Conservation (phyloP, 2,888 invertebrate species). For the Drosophila leonis region DNA sequence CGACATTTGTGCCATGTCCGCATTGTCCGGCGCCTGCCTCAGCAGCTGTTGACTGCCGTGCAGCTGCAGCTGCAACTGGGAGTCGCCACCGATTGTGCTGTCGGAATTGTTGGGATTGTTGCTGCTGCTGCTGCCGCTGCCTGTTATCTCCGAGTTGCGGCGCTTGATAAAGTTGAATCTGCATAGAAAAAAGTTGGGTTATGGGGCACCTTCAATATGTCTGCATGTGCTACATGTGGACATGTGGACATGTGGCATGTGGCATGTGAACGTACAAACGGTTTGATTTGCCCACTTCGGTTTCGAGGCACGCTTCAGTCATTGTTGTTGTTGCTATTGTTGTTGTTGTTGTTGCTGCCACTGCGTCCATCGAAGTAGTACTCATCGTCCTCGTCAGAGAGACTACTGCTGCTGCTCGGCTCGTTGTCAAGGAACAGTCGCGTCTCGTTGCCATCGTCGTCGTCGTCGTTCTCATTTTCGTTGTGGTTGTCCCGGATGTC, state of each 20-base stretch:
- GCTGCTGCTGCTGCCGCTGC: constrained; percentile 71
- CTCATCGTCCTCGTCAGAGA: constrained; percentile 84
- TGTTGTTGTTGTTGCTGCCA: constrained; percentile 55
- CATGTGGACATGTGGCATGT: no score
- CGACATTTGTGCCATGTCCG: constrained; percentile 79
- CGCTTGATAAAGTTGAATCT: constrained; percentile 85
- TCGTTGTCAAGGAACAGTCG: constrained; percentile 67
- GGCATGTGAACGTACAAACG: constrained; percentile 86
- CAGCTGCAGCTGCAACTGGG: constrained; percentile 66
- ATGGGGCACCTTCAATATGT: no score
- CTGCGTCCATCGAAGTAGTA: constrained; percentile 85
- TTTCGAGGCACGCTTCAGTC: constrained; percentile 65
- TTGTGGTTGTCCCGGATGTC: constrained; percentile 71
- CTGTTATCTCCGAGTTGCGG: constrained; percentile 84
- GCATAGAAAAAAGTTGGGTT: constrained; percentile 6
- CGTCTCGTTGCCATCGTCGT: constrained; percentile 59
- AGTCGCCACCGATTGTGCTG: constrained; percentile 83
- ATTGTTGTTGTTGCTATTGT: constrained; percentile 49
- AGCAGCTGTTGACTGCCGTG: constrained; percentile 74
- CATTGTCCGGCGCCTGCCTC: constrained; percentile 59
- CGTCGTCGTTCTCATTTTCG: constrained; percentile 51
- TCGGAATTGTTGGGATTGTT: constrained; percentile 82
- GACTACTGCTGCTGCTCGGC: constrained; percentile 69
- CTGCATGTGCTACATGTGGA: constrained; percentile 7
- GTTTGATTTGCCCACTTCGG: constrained; percentile 85